Base-by-base conservation (phyloP, 2,113 vertebrate genomes). In the Notothenia coriiceps region DNA sequence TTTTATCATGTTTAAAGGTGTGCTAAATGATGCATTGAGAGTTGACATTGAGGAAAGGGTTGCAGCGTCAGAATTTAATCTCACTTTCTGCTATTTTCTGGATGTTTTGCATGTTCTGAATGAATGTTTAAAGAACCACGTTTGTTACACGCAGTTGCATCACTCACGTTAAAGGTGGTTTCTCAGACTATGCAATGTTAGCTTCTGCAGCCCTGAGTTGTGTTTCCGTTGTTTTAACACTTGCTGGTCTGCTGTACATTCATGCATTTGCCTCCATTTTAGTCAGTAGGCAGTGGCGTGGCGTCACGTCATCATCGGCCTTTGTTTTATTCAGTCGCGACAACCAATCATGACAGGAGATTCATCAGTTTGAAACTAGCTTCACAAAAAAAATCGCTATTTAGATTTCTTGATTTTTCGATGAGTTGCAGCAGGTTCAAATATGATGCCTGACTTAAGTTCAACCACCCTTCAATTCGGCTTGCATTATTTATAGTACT, bases 21-120 rank as follows among this genome's bases (percentile, higher is more conserved):
- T 61, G 12, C 13, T 22, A 0, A 5, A 6, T 20, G 6, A 57
- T 71, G 33, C 33, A 2, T 29, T 6, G 0, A 2, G 4, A 2
- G 13, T n/a, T 89, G 80, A 80, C 79, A 72, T 83, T 75, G 86
- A 64, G 9, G 5, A 29, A 2, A 61, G 12, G 46, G 2, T 54
- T 40, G 33, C 17, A 10, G 10, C 8, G 18, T 40, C 10, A 8
- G 13, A 3, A 11, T 14, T 51, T 18, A 10, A 18, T 20, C 0
- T 7, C 17, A 52, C 11, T 40, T 56, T 1, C 1, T 13, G 54
- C 18, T 43, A 10, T 14, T n/a, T 2, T 2, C 2, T 5, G 0
- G 49, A 29, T 35, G 15, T 60, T 40, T 0, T 79, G 2, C n/a
- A 1, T 20, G 12, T n/a, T 33, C 3, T 17, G 25, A 14, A 22